Base-by-base conservation (phyloP, 2,888 invertebrate species). In the Heliconius ethilla region DNA sequence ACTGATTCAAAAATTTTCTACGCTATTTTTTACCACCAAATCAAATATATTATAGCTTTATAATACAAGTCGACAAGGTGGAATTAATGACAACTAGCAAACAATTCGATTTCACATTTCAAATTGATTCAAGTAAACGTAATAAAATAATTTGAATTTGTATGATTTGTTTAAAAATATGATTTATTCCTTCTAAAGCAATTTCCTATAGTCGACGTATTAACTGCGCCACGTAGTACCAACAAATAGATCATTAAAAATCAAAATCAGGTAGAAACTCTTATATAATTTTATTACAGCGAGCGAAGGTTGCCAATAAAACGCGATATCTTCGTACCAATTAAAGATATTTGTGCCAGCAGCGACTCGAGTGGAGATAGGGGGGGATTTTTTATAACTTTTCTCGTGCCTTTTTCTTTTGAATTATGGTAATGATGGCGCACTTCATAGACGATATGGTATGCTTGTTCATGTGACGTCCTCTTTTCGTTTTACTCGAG, bases 281-380 rank as follows among this genome's bases (percentile, higher is more conserved):
- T 72, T 72, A 74, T 40, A 74, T 63, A 63, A 74, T 65, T 74
- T 74, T 63, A 45, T 63, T 65, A 74, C 25, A 74, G 33, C 33
- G n/a, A 55, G 33, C 40, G 63, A 63, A 45, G 63, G 65, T 65
- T 66, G 70, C 65, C 76, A 76, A 76, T 76, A 72, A 66, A 76
- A 72, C 10, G 33, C 22, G 70, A 69, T 75, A 75, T 70, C 70
- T 40, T 40, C 29, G 51, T 62, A 55, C 65, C 76, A 76, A 76
- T 70, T 76, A 76, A 72, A 22, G 37, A 37, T 72, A 66, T 65
- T 76, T 70, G 70, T 72, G 76, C 63, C 70, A 76, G 70, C 27
- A 29, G 33, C 76, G 63, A 25, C 63, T 65, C n/a, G 33, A 45
- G 45, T 51, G n/a, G 62, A 51, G 63, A 75, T 66, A 27, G 11